These are phyloP conservation scores for Podiceps cristatus DNA, from an alignment of 2,113 vertebrate species.

Conservation along the genomic window DNA sequence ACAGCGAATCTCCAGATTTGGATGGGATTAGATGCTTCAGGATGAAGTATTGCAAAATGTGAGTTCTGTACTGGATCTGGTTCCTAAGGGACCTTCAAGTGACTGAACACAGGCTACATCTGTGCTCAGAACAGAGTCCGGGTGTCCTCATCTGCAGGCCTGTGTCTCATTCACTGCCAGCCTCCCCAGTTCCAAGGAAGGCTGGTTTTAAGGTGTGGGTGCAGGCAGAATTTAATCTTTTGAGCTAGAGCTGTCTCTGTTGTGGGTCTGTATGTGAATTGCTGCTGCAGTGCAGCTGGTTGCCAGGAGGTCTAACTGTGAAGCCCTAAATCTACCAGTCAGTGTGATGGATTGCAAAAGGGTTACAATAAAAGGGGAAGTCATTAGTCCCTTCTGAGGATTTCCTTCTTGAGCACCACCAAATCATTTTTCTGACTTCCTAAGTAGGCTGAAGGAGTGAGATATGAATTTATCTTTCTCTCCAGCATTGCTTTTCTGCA, in stretches of 20 bases:
- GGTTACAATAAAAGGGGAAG: not conserved
- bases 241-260: not conserved
- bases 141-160: not conserved
- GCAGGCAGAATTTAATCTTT: not conserved
- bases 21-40: not conserved
- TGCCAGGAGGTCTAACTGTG: not conserved
- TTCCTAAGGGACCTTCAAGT: not conserved
- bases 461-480: not conserved
- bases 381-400: not conserved
- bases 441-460: not conserved
- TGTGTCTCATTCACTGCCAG: not conserved
- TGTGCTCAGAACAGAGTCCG: not conserved
- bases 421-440: not conserved
- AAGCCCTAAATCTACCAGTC: not conserved
- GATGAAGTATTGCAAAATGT: not conserved
- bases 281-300: not conserved
- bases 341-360: not conserved
- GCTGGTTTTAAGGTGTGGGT: not conserved
- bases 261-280: not conserved
- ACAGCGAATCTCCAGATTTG: not conserved
- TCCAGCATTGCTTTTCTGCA: not conserved
- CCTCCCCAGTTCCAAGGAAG: rapidly evolving
- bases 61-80: not conserved
- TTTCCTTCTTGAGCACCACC: slow-evolving; percentile 9
- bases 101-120: not conserved